Evolutionary conservation across 2,113 vertebrate species (phyloP).

Genomic region (Okapia johnstoni): DNA sequence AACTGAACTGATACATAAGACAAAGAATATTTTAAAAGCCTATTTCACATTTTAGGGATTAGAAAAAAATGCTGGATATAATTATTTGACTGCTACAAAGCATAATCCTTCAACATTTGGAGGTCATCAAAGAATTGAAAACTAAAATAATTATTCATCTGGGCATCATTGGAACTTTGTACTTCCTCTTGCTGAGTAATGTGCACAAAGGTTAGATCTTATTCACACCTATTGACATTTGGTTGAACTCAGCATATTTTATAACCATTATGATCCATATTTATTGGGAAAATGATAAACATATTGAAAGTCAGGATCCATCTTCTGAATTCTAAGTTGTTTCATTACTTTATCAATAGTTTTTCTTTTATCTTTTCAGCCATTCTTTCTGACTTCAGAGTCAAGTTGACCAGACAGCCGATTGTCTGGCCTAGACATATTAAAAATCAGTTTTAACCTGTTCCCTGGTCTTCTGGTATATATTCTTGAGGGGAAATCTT

Average conservation of each 20-base stretch:
- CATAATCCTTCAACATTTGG: background rate
- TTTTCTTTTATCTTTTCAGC: background rate
- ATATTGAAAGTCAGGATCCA: background rate
- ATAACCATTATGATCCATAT: background rate
- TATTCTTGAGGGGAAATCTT: background rate
- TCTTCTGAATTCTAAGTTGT: background rate
- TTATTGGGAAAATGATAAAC: background rate
- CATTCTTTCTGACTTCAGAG: background rate
- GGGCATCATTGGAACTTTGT: background rate
- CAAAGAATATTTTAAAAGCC: background rate
- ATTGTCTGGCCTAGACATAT: background rate
- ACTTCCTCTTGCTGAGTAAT: background rate
- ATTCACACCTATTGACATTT: background rate
- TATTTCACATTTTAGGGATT: background rate
- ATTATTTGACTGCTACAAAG: background rate
- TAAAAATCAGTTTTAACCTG: background rate
- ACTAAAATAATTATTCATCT: background rate
- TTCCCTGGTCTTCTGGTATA: background rate
- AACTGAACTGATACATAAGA: too few species aligned
- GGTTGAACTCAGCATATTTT: background rate
- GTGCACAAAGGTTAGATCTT: background rate
- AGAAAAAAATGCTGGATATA: background rate
- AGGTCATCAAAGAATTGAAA: background rate
- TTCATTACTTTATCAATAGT: background rate
- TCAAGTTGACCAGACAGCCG: background rate